These are phyloP conservation scores for Callaeas wilsoni DNA, from an alignment of 2,113 vertebrate species.

Conservation along the genomic window DNA sequence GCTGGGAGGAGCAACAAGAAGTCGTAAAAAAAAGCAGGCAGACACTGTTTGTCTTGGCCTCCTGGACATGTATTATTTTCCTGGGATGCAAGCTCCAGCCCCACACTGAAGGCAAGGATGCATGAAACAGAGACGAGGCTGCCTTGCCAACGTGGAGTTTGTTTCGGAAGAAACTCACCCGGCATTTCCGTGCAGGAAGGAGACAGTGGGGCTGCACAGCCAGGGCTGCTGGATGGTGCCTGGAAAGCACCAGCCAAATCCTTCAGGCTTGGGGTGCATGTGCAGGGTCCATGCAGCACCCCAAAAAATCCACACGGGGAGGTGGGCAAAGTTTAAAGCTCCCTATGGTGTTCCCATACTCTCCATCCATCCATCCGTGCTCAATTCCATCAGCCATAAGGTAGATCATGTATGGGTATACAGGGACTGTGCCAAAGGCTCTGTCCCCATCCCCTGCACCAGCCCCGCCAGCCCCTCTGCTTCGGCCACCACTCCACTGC, in stretches of 20 bases:
- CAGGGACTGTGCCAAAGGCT: background rate
- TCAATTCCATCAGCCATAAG: background rate
- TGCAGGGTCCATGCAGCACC: background rate
- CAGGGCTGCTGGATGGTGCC: background rate
- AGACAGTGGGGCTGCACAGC: background rate
- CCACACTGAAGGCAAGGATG: background rate
- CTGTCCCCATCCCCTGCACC: background rate
- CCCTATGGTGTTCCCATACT: background rate
- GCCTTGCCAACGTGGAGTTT: background rate
- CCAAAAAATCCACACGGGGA: background rate
- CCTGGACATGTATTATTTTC: background rate
- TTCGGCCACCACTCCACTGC: background rate
- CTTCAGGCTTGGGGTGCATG: accelerated
- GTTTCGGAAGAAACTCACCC: constrained; percentile 39
- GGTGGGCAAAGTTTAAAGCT: background rate
- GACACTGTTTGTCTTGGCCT: constrained; percentile 39
- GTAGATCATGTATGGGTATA: accelerated
- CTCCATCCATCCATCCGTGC: background rate
- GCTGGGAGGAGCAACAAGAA: background rate
- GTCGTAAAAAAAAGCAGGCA: background rate
- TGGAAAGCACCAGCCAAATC: background rate
- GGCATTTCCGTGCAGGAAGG: background rate
- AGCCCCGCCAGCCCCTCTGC: background rate
- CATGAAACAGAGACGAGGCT: background rate
- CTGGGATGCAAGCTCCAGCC: background rate